phyloP scores from a whole-genome alignment of 2,797 vertebrate species.

The Morelia viridis region DNA sequence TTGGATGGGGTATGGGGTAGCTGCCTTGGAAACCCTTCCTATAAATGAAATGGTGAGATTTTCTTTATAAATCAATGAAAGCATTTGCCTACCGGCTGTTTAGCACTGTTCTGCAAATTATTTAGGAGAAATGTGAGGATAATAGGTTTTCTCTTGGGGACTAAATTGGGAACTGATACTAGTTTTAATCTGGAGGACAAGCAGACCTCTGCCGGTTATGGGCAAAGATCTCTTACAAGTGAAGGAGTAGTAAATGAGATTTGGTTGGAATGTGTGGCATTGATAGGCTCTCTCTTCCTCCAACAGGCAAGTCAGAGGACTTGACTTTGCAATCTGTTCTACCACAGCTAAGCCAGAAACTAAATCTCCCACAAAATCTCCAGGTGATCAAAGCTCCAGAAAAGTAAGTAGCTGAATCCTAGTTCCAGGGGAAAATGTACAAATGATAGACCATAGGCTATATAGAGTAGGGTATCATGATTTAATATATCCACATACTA shows the following conservation, averaged over 20 bases:
- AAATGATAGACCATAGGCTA: not conserved
- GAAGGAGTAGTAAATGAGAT: not conserved
- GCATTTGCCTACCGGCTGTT: not conserved
- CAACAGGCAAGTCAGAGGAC: conserved; percentile 64
- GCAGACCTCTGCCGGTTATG: not conserved
- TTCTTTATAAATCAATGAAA: not conserved
- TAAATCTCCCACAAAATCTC: conserved; percentile 62
- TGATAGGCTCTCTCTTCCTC: not conserved
- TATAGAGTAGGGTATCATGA: not conserved
- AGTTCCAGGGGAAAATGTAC: not conserved
- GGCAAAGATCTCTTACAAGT: not conserved
- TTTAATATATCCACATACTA: not conserved
- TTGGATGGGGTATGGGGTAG: not conserved
- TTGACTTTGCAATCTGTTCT: conserved; percentile 63
- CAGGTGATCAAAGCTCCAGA: conserved; percentile 70
- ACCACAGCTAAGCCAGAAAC: conserved; percentile 60
- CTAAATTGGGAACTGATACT: not conserved
- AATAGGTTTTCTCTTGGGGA: not conserved
- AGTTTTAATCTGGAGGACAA: not conserved
- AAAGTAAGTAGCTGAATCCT: conserved; percentile 58
- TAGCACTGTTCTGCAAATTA: not conserved
- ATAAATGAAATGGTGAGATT: not conserved
- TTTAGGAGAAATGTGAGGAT: not conserved
- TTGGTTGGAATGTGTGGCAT: not conserved
- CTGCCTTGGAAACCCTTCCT: not conserved